Base-by-base conservation (phyloP, 1,140 invertebrate species). In the Steinernema feltiae region DNA sequence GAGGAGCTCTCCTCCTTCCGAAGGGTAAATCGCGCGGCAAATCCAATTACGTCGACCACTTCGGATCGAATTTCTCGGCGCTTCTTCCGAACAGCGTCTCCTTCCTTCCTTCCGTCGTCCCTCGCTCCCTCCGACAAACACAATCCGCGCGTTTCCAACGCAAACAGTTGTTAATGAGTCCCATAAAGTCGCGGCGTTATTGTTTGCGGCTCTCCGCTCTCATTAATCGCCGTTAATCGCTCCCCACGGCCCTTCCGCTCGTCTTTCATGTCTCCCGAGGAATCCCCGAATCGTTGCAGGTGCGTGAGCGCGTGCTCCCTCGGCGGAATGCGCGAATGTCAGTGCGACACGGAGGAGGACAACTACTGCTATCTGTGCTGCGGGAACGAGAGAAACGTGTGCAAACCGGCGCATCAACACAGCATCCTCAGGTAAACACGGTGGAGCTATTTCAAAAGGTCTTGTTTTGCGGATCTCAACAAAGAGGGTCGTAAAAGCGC, bases 361-460 rank as follows among this genome's bases (percentile, higher is more conserved):
- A 84, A 86, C 71, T 85, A 84, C 70, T 85, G 84, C 75, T 85
- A 85, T 74, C 73, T 85, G n/a, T 85, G 84, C 73, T 85, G 84
- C 63, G 84, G 84, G 21, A 83, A 79, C 74, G 76, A 73, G 32
- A 29, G 78, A 21, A 75, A 86, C 69, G 76, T 76, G 21, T 85
- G 84, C 71, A 70, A 77, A 30, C 81, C 84, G 0, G 84, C 84
- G 1, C 84, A 85, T 75, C 77, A 84, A 31, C 84, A 85, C 76
- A 74, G 72, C 21, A 86, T 85, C 32, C 82, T 85, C 27, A 78
- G 83, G 83, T 85, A 71, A 21, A 72, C 17, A 72, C 48, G 24
- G 48, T 72, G 71, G 3, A 72, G 48, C 7, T 7, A 53, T 72
- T 24, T 72, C 35, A 72, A 72, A 72, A 18, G 31, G 27, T 63